phyloP scores from a whole-genome alignment of 2,113 vertebrate genomes.

The Syngnathus typhle region DNA sequence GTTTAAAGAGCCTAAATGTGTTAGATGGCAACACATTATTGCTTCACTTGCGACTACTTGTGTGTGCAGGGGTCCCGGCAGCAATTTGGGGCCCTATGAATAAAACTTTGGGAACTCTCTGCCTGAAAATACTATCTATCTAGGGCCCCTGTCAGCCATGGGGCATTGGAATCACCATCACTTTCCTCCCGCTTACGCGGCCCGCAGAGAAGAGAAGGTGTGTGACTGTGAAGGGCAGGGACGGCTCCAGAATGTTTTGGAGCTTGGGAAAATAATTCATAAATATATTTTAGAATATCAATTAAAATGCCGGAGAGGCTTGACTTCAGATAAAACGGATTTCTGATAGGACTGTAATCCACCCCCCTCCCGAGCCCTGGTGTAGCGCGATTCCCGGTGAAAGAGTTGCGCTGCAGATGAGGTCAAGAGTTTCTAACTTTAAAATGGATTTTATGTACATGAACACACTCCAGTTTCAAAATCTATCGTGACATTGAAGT shows the following conservation, averaged over 20 bases:
- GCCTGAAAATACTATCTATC: not conserved
- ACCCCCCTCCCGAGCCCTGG: too few species aligned
- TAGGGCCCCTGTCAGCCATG: not conserved
- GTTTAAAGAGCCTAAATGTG: not conserved
- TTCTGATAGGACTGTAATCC: too few species aligned
- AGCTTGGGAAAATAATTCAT: too few species aligned
- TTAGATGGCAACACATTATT: constrained; percentile 17
- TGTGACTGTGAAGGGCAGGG: not conserved
- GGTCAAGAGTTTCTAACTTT: not conserved
- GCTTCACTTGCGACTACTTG: constrained; percentile 8
- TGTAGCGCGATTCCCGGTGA: too few species aligned
- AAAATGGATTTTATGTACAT: not conserved
- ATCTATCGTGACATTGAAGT: not conserved
- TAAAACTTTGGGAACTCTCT: not conserved
- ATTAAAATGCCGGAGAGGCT: too few species aligned
- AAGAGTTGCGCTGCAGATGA: not conserved
- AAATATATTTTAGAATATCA: too few species aligned
- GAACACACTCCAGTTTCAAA: not conserved
- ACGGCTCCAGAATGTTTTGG: too few species aligned
- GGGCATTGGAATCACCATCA: not conserved
- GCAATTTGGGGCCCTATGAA: not conserved
- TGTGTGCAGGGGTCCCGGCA: constrained; percentile 13
- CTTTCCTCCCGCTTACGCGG: not conserved
- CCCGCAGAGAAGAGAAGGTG: not conserved
- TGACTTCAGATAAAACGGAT: too few species aligned